A percentile compares a stretch with the other conserved stretches of the same genome.
These are phyloP conservation scores for Polymixis flavicincta DNA, from an alignment of 2,888 invertebrate genomes.

Conservation along the genomic window DNA sequence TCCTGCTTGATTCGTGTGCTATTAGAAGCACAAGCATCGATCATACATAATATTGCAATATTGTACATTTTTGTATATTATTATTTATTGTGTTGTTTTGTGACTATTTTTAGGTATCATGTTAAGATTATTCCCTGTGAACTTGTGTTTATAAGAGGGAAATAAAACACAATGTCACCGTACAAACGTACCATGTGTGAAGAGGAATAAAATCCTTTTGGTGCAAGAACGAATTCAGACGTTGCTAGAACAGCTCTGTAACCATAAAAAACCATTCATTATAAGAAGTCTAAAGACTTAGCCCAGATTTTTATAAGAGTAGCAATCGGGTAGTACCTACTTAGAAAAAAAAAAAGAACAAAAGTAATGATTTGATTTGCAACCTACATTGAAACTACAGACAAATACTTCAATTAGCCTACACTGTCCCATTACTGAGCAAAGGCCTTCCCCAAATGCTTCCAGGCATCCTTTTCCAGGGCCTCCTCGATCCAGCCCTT, in stretches of 20 bases:
- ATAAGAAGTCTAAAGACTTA: too few relatives aligned
- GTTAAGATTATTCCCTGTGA: neutral
- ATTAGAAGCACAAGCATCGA: slow-evolving; percentile 47
- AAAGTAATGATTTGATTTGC: too few relatives aligned
- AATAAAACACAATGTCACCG: neutral
- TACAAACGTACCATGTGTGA: neutral
- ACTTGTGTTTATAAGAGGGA: neutral
- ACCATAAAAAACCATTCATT: neutral
- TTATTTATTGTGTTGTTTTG: slow-evolving; percentile 22
- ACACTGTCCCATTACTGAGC: too few relatives aligned
- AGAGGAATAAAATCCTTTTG: neutral
- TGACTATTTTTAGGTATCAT: slow-evolving; percentile 16
- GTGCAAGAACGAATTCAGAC: neutral
- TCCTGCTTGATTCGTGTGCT: slow-evolving; percentile 44
- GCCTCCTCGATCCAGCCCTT: too few relatives aligned
- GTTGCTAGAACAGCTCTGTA: neutral
- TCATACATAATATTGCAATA: slow-evolving; percentile 44
- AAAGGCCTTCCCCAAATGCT: too few relatives aligned
- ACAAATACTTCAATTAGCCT: too few relatives aligned
- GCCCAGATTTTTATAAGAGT: too few relatives aligned
- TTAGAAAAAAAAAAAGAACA: too few relatives aligned
- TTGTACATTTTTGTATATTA: slow-evolving; percentile 9
- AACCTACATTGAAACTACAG: too few relatives aligned
- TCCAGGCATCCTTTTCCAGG: too few relatives aligned
- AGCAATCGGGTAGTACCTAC: too few relatives aligned